Evolutionary conservation across 2,888 invertebrate genomes (phyloP).

Genomic region (Lithophane socia): DNA sequence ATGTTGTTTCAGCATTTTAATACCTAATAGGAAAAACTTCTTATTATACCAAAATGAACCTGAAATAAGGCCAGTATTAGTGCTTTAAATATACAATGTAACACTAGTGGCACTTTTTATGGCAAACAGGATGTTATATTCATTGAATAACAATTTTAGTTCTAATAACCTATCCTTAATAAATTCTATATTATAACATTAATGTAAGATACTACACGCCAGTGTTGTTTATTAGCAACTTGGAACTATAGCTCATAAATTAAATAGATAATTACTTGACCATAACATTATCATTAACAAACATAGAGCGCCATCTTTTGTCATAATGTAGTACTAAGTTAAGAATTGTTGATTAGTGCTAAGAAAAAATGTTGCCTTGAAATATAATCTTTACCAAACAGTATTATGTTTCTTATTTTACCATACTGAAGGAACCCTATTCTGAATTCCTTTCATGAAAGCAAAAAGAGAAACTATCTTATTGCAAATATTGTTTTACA

Average conservation of each 20-base stretch:
- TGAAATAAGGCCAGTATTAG: background rate
- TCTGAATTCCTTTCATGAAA: conserved; percentile 11
- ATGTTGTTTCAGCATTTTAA: background rate
- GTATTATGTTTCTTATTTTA: conserved; percentile 21
- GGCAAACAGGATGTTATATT: conserved; percentile 32
- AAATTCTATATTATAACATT: conserved; percentile 14
- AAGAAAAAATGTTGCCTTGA: conserved; percentile 68
- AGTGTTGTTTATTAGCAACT: conserved; percentile 29
- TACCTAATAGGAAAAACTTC: background rate
- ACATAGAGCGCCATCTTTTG: conserved; percentile 79
- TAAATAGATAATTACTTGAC: conserved; percentile 50
- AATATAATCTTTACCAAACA: conserved; percentile 59
- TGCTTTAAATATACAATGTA: background rate
- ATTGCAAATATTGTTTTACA: background rate
- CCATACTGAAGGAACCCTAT: background rate
- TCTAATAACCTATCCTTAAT: conserved; percentile 3
- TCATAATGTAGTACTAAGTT: conserved; percentile 63
- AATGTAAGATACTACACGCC: conserved; percentile 15
- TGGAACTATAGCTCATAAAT: conserved; percentile 26
- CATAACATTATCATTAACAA: conserved; percentile 55
- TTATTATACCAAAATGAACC: background rate
- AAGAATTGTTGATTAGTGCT: conserved; percentile 57
- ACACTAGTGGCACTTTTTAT: background rate
- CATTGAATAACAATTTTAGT: conserved; percentile 14
- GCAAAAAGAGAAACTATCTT: background rate